These are phyloP conservation scores for Pteronotus mesoamericanus DNA, from an alignment of 2,797 vertebrate species.

Conservation along the genomic window DNA sequence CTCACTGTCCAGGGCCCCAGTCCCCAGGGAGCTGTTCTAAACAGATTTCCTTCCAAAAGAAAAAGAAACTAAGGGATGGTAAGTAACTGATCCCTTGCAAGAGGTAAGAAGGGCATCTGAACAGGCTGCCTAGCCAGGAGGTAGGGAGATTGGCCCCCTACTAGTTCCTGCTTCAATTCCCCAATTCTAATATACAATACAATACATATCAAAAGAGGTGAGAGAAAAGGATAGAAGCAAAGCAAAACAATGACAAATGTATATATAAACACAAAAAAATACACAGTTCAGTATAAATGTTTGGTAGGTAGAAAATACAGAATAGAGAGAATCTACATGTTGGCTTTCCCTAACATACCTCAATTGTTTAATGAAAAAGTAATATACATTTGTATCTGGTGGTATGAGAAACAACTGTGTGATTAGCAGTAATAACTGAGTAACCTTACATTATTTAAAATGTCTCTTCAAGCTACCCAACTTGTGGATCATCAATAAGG, in stretches of 20 bases:
- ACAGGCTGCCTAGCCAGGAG: background rate
- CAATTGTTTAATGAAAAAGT: background rate
- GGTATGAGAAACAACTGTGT: background rate
- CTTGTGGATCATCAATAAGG: background rate
- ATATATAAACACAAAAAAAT: background rate
- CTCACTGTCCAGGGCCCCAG: background rate
- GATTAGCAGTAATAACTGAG: background rate
- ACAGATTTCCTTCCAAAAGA: constrained; percentile 48
- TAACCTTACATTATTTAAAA: background rate
- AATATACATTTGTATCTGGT: background rate
- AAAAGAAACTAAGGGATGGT: background rate
- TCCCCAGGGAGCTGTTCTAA: background rate
- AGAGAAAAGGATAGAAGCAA: background rate
- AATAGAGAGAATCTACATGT: background rate
- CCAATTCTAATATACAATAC: background rate
- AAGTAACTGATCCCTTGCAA: constrained; percentile 23
- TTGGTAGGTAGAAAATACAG: background rate
- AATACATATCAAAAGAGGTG: background rate
- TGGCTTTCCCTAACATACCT: background rate
- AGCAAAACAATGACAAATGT: background rate
- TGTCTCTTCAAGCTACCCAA: background rate
- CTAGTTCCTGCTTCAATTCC: background rate
- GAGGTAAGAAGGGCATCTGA: background rate
- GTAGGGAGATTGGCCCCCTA: background rate
- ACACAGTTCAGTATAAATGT: background rate